These are phyloP conservation scores for Azorinus chamasolen DNA, from an alignment of 2,888 invertebrate genomes.

Conservation along the genomic window DNA sequence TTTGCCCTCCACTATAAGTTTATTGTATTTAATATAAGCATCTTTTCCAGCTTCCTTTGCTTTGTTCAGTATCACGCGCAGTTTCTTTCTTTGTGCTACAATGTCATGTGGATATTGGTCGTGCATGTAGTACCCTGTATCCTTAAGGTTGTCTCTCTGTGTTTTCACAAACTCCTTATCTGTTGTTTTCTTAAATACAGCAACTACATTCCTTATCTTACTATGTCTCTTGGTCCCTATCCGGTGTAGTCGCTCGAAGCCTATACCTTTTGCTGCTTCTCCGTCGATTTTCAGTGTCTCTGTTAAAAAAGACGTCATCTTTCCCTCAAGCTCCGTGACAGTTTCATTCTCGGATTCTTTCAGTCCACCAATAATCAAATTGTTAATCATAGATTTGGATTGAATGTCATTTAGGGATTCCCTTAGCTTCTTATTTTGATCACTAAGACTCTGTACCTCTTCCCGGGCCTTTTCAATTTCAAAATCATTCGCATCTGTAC, in stretches of 20 bases:
- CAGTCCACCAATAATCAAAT: conserved; percentile 1
- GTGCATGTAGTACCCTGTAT: conserved; percentile 12
- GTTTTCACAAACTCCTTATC: conserved; percentile 14
- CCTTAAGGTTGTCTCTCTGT: background rate
- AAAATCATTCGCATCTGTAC: no score
- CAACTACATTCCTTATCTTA: conserved; percentile 2
- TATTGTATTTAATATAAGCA: conserved; percentile 23
- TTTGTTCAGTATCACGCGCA: conserved; percentile 8
- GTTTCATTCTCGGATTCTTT: background rate
- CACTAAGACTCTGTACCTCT: conserved; percentile 2
- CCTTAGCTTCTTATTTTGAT: background rate
- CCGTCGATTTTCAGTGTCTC: background rate
- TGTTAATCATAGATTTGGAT: conserved; percentile 9
- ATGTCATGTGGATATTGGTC: conserved; percentile 25
- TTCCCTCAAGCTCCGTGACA: background rate
- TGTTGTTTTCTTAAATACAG: conserved; percentile 1
- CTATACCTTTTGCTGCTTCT: background rate
- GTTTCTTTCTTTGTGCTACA: conserved; percentile 7
- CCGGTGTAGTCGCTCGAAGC: background rate
- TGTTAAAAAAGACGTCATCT: background rate
- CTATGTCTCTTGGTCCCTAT: background rate
- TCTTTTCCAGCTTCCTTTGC: conserved; percentile 13
- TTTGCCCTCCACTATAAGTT: no score
- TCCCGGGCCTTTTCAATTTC: conserved; percentile 11
- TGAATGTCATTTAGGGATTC: background rate